Conservation (phyloP, 2,113 vertebrate genomes). For the Gallinago jamesoni region DNA sequence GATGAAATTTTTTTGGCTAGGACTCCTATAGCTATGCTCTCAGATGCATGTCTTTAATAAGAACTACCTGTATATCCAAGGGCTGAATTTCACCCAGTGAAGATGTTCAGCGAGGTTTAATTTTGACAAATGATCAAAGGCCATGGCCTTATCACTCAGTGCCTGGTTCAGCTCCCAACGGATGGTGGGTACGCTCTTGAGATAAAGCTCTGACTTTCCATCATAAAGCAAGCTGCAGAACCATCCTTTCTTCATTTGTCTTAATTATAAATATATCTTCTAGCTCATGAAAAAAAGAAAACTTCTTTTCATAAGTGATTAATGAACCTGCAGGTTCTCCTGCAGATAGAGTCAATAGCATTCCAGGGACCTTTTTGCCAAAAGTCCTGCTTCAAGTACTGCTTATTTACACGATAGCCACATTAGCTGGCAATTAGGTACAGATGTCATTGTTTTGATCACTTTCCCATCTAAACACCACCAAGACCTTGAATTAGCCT, state of each 20-base stretch:
- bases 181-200: not conserved
- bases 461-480: not conserved
- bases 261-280: slow-evolving; percentile 17
- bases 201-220: not conserved
- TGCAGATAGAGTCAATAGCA: slow-evolving; percentile 64
- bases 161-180: not conserved
- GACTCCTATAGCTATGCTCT: not conserved
- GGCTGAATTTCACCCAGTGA: not conserved
- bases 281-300: not conserved
- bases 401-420: not conserved
- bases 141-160: not conserved
- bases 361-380: not conserved
- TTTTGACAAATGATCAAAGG: slow-evolving; percentile 28
- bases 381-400: not conserved
- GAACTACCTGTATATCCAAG: not conserved
- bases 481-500: not conserved
- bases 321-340: slow-evolving; percentile 75
- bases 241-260: not conserved
- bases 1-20: not conserved
- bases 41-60: not conserved
- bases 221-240: not conserved
- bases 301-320: slow-evolving; percentile 66
- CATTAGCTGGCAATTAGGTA: not conserved
- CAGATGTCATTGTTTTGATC: not conserved
- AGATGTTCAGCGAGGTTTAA: not conserved